Base-by-base conservation (phyloP, 2,113 vertebrate species). In the Rhadina sibilatrix region DNA sequence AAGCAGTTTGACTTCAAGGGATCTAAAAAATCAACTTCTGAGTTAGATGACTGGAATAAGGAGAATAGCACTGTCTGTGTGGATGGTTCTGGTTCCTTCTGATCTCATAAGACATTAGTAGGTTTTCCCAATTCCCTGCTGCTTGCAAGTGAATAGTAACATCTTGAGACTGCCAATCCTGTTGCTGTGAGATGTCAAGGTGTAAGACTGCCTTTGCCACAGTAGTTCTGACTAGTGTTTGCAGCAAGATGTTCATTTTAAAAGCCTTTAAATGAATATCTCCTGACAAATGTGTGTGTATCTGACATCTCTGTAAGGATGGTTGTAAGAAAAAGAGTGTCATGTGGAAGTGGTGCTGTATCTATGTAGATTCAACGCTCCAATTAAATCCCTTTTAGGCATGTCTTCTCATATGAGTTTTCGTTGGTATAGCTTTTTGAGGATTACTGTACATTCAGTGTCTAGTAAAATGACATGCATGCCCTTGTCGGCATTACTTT, bases 401-500 rank as follows among this genome's bases (percentile, higher is more conserved):
- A 78, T 93, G 92, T 94, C 52, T 70, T 96, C n/a, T 94, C 49
- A 4, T 86, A 21, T 10, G 57, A 83, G 60, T 91, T 91, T 79
- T 72, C 57, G 38, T 53, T 35, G 30, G 42, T 90, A 38, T n/a
- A 94, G 37, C 72, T 92, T 56, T 86, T 83, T 61, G 33, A 83
- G 76, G 80, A 70, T 90, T 90, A 76, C 52, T 93, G 68, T 89
- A 84, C 61, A 49, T 79, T 91, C 66, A 57, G 17, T 95, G 79
- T 89, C 56, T 83, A 74, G 35, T 85, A 70, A 71, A 86, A 92
- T 14, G 37, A 83, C 17, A 10, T 97, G 97, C 94, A 96, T 97
- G 93, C 94, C 93, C 85, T 96, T 59, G 66, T 87, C 93, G 93
- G 91, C 94, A 94, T 97, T 97, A 85, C 25, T 54, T 77, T 65